These are phyloP conservation scores for Patiria pectinifera DNA, from an alignment of 53 echinoderm and acorn worm genomes.

Conservation along the genomic window DNA sequence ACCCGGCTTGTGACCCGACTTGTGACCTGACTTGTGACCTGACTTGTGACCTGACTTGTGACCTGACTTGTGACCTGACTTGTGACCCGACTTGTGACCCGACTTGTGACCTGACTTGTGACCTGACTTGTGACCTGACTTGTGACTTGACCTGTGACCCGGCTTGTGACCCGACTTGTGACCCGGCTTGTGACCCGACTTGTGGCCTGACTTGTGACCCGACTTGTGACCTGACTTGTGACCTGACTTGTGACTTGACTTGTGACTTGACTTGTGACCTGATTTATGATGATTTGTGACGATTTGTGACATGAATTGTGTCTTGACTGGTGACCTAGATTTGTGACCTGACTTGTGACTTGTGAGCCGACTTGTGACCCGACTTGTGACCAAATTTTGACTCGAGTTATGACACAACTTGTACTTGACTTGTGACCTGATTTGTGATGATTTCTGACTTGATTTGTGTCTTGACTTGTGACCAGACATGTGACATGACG, in stretches of 20 bases:
- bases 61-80: neutral
- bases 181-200: neutral
- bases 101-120: neutral
- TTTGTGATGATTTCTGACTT: neutral
- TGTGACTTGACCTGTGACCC: neutral
- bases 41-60: neutral
- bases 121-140: neutral
- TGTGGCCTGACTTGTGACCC: neutral
- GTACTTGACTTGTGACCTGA: neutral
- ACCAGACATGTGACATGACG: too few species aligned
- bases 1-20: too few species aligned
- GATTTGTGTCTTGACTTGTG: neutral
- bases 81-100: neutral
- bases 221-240: neutral
- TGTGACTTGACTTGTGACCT: neutral
- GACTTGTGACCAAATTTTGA: neutral
- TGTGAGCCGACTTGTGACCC: neutral
- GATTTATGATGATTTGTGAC: neutral
- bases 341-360: neutral
- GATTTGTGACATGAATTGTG: neutral
- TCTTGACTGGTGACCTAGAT: neutral
- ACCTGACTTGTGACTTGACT: neutral
- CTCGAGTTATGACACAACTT: neutral
- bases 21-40: neutral
- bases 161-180: neutral